Percentiles rank a stretch among this genome's conserved stretches.
Conservation (phyloP, 2,888 invertebrate species). For the Gymnocheta viridis region DNA sequence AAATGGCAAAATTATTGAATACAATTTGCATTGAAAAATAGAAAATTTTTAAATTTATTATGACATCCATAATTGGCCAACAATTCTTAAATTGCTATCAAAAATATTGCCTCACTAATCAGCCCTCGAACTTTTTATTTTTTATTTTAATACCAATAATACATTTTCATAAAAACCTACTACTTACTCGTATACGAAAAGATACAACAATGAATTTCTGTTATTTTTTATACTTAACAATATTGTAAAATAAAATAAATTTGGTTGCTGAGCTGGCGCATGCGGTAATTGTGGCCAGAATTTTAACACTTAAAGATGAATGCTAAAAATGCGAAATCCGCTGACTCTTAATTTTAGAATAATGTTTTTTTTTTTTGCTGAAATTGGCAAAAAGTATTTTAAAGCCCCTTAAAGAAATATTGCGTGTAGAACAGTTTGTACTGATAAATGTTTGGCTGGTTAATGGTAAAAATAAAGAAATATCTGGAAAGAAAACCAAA, state of each 20-base stretch:
- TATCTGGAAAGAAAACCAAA: not conserved
- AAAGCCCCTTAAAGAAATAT: constrained; percentile 7
- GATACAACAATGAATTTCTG: not conserved
- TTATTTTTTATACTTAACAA: constrained; percentile 4
- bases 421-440: not conserved
- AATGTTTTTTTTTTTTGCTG: no score
- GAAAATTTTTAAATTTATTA: no score
- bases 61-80: no score
- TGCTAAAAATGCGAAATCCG: not conserved
- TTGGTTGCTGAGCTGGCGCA: constrained; percentile 16
- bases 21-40: no score
- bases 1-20: not conserved
- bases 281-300: constrained; percentile 45
- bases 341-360: constrained; percentile 27
- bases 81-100: not conserved
- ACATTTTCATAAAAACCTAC: constrained; percentile 7
- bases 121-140: constrained; percentile 1
- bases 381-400: constrained; percentile 9
- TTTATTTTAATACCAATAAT: constrained; percentile 30
- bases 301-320: constrained; percentile 45
- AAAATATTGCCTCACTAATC: not conserved
- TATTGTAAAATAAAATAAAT: not conserved
- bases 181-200: not conserved
- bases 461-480: not conserved
- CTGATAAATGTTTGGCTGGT: not conserved